Base-by-base conservation (phyloP, 2,113 vertebrate species). In the Ploceus nigricollis region DNA sequence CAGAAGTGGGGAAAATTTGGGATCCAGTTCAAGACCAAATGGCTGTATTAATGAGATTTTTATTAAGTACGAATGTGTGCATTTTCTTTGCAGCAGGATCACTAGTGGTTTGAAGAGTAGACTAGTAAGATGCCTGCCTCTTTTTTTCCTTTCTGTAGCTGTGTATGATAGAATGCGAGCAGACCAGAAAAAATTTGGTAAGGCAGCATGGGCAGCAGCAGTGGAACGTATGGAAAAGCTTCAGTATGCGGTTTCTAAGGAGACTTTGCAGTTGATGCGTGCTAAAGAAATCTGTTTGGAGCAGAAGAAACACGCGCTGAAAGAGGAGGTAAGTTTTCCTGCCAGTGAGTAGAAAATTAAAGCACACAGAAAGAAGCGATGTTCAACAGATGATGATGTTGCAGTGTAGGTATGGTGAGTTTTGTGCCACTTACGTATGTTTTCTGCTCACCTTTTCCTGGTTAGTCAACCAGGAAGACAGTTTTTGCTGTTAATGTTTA, bases 281-380 rank as follows among this genome's bases (percentile, higher is more conserved):
- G 99, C 99, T 83, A 99, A 99, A 93, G 99, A 99, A 95, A 99
- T 99, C 95, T 99, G 99, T 97, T 98, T 99, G 97, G 99, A 99
- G 88, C 99, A 99, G 98, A 99, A 98, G 97, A 99, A 99, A 79
- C 99, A 99, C 77, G 98, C 98, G 2, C 88, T 99, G 53, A 99
- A 98, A 96, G 99, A 99, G 90, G 98, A 99, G 99, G 99, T 99
- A 98, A 96, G 48, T 90, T 83, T 65, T 95, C 25, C 22, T 71
- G 39, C 10, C 18, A 75, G 24, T 63, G 54, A 68, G 37, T 23
- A 45, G 60, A 69, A 85, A 76, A 92, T 11, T 27, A 27, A 65
- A 71, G 19, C 6, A 3, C 15, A 4, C 5, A 61, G 9, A 79
- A 58, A 47, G 4, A 50, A 51, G 21, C 11, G 5, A 1, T 10